A percentile compares a stretch with the other conserved stretches of the same genome.
Conservation (phyloP, 92 coral and sea anemone species). For the Parazoanthus swiftii region DNA sequence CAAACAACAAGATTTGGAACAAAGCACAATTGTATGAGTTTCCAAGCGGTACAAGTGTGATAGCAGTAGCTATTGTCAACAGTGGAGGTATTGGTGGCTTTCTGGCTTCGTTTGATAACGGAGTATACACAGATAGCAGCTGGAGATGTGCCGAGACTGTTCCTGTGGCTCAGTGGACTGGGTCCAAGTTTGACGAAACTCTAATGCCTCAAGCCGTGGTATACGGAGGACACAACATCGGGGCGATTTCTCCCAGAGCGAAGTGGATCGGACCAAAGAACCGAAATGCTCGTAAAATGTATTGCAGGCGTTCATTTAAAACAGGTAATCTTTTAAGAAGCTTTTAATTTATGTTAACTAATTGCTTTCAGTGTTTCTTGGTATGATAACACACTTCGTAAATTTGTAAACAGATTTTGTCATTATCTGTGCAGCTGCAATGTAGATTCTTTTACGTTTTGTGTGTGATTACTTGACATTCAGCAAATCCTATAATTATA, state of each 20-base stretch:
- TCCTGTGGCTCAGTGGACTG: conserved; percentile 18
- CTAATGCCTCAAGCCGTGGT: conserved; percentile 7
- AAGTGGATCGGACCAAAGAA: conserved; percentile 33
- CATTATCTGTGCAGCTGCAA: too few species aligned
- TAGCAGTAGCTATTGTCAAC: conserved; percentile 29
- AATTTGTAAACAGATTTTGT: too few species aligned
- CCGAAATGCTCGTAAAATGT: conserved; percentile 5
- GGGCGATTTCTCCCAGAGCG: background rate
- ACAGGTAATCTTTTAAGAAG: background rate
- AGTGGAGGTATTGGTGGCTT: conserved; percentile 19
- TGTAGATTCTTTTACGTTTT: too few species aligned
- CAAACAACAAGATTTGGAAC: conserved; percentile 13
- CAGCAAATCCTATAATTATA: too few species aligned
- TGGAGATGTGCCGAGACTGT: conserved; percentile 28
- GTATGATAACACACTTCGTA: too few species aligned
- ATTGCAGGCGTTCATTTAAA: conserved; percentile 12
- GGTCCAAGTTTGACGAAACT: conserved; percentile 12
- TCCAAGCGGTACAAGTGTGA: conserved; percentile 3
- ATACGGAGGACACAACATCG: conserved; percentile 4
- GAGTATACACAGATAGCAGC: conserved; percentile 6
- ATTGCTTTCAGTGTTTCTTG: too few species aligned
- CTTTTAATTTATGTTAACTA: too few species aligned
- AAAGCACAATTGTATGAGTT: conserved; percentile 18
- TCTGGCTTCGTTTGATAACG: conserved; percentile 24
- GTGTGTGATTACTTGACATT: too few species aligned